Base-by-base conservation (phyloP, 2,797 vertebrate species). In the Argentina silus region DNA sequence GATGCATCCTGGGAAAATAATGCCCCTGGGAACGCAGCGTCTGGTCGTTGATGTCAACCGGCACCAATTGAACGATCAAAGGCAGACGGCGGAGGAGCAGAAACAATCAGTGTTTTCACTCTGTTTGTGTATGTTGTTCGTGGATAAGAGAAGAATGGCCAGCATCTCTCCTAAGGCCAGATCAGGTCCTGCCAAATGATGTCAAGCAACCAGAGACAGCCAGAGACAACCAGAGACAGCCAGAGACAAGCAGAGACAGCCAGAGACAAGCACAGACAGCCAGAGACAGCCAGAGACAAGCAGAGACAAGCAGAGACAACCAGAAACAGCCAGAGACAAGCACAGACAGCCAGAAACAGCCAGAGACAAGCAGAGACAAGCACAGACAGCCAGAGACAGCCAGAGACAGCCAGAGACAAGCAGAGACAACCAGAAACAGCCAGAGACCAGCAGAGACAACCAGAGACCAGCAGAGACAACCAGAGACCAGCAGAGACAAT, bases 41-140 rank as follows among this genome's bases (percentile, higher is more conserved):
- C 62, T 67, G 8, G 77, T 78, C 67, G 59, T 44, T 77, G 75
- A 81, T 78, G 81, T 84, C 83, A 71, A 80, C 79, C 61, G 68
- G 65, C 64, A 68, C 50, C 60, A 81, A 75, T 80, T 77, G 6
- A 82, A 67, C 44, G 48, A 76, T 82, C 69, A 72, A 82, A 83
- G 83, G 43, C 7, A 47, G 59, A 55, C 3, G 75, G 81, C 75
- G 74, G 67, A 74, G 0, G 43, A 53, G 9, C 61, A 56, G 67
- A 36, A 15, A 4, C 27, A 70, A 72, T 36, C 27, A 73, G 50
- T 64, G 69, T 57, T 47, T 63, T 72, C 73, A 50, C 19, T 6
- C 50, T 21, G 74, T 62, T 64, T 60, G 78, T 80, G 48, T 81
- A 62, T 23, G n/a, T 19, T 72, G 68, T 53, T 23, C 68, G 65